phyloP scores from a whole-genome alignment of 2,797 vertebrate species.

The Crenichthys baileyi region DNA sequence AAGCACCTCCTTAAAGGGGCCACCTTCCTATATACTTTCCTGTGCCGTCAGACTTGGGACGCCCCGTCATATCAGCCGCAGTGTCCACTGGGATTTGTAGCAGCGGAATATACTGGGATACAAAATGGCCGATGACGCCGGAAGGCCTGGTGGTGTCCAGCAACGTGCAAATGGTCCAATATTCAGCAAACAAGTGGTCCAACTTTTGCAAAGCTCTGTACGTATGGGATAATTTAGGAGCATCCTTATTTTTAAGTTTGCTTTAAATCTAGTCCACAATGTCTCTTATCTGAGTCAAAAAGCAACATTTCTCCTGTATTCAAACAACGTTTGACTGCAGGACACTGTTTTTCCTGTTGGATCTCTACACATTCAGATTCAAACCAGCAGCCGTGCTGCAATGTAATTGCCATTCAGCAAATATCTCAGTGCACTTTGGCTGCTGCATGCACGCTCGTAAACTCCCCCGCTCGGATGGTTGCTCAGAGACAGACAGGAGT shows the following conservation, averaged over 20 bases:
- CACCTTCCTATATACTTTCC: no score
- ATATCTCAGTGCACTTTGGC: slow-evolving; percentile 25
- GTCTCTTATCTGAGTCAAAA: no score
- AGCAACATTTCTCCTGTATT: not conserved
- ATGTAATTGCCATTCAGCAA: slow-evolving; percentile 54
- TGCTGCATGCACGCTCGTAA: slow-evolving; percentile 45
- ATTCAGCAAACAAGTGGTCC: no score
- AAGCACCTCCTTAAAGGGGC: no score
- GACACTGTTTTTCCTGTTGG: slow-evolving; percentile 25
- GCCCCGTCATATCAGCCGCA: no score
- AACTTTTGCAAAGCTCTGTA: no score
- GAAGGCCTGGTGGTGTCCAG: no score
- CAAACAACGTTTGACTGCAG: slow-evolving; percentile 26
- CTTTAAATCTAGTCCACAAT: not conserved
- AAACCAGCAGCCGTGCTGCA: slow-evolving; percentile 37
- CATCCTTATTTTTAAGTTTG: not conserved
- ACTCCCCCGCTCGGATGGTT: slow-evolving; percentile 32
- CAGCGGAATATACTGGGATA: no score
- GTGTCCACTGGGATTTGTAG: no score
- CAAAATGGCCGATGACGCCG: no score
- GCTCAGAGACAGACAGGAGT: slow-evolving; percentile 24
- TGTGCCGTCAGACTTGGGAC: no score
- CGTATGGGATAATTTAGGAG: not conserved
- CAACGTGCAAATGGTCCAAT: no score
- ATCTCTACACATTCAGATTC: slow-evolving; percentile 29